phyloP scores from a whole-genome alignment of 2,113 vertebrate species.

The Tichodroma muraria region DNA sequence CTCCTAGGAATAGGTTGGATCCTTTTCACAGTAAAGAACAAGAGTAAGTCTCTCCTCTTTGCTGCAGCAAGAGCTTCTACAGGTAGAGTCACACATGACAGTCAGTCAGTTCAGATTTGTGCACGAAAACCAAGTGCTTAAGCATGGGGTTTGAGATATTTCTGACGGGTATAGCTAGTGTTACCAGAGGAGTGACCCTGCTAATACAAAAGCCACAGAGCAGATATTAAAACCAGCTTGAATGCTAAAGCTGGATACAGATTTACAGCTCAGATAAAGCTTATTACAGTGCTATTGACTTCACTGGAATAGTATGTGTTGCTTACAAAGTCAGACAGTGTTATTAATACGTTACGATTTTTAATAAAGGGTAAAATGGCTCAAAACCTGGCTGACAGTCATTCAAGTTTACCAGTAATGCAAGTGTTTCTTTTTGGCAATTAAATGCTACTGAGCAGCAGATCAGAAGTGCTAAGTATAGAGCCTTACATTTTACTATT shows the following conservation, averaged over 20 bases:
- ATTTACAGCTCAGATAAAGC: constrained; percentile 17
- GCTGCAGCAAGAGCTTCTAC: background rate
- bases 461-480: background rate
- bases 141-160: background rate
- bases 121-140: background rate
- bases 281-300: background rate
- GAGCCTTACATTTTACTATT: background rate
- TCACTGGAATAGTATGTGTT: background rate
- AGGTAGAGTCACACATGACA: background rate
- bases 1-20: background rate
- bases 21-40: background rate
- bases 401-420: background rate
- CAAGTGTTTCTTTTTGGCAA: background rate
- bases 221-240: background rate
- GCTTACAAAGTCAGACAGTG: background rate
- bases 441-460: background rate
- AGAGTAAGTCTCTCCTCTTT: background rate
- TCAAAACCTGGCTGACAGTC: background rate
- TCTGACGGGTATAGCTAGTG: background rate
- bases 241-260: background rate
- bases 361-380: background rate
- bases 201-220: background rate
- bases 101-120: background rate
- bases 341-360: background rate
- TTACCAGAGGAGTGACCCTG: background rate